Percentiles rank a stretch among this genome's conserved stretches.
These are phyloP conservation scores for Mareca penelope DNA, from an alignment of 2,797 vertebrate species.

Conservation along the genomic window DNA sequence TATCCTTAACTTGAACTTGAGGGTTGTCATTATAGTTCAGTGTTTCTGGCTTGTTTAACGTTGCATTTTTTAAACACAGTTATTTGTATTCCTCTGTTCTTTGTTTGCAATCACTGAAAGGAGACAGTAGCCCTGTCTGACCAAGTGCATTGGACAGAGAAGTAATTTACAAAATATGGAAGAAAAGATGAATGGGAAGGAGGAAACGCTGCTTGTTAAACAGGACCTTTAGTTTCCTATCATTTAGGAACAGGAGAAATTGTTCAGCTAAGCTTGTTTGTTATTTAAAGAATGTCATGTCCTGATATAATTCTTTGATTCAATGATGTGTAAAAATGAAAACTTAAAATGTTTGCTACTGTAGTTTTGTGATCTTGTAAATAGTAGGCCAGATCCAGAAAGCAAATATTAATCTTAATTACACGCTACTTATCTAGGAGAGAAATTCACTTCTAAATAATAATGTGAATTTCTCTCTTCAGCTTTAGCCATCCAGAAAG, in stretches of 20 bases:
- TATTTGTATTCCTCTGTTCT: neutral
- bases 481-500: neutral
- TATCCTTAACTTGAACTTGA: neutral
- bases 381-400: neutral
- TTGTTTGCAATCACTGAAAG: neutral
- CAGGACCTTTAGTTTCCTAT: neutral
- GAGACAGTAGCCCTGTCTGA: neutral
- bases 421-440: neutral
- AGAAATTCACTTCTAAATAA: neutral
- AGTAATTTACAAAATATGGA: neutral
- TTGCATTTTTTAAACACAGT: neutral
- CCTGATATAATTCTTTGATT: neutral
- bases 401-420: neutral
- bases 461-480: neutral
- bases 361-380: neutral
- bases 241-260: neutral
- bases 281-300: neutral
- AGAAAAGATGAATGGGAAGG: neutral
- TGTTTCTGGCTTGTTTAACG: conserved; percentile 5
- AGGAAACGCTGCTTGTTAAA: neutral
- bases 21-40: neutral
- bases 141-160: neutral
- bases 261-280: neutral
- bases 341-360: neutral
- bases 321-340: neutral